Base-by-base conservation (phyloP, 2,113 vertebrate genomes). In the Corythaeola cristata region DNA sequence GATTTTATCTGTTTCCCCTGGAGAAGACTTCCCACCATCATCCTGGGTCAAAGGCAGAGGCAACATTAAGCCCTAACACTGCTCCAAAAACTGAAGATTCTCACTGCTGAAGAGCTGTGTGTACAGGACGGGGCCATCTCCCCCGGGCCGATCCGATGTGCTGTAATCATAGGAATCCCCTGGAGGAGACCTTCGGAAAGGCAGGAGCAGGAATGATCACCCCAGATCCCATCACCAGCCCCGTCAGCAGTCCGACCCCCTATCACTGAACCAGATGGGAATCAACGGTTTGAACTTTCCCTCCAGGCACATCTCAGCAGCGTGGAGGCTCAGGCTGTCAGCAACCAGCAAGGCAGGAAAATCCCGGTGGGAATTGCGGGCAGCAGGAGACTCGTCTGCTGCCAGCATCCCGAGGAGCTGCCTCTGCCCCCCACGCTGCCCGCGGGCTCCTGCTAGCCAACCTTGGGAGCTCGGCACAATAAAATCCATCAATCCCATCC, bases 121-220 rank as follows among this genome's bases (percentile, higher is more conserved):
- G 50, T 4, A 26, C 3, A 35, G 35, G 9, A 33, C 2, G 3
- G 68, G 17, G 18, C 41, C 6, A 1, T 1, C 45, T 23, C 69
- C 9, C 26, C 50, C 6, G 1, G 4, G 7, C 24, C 1, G 0
- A 73, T 13, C 30, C 59, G 27, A 41, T 1, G 0, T 4, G 14
- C 20, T 49, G 12, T 12, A 47, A 9, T 8, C 49, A 41, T 1
- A 52, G 55, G 66, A 73, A n/a, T 10, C 32, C 45, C 72, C 19
- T 23, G 8, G 0, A 22, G 1, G 4, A 93, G 62, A 32, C 69
- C 53, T 26, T 76, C 0, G 9, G 50, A 32, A 52, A 80, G 30
- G 39, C 50, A 64, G 62, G 27, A 63, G 67, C 37, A 19, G 30
- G 62, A 71, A 3, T 2, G 1, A 2, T 16, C 81, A 89, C 15